Conservation (phyloP, 2,113 vertebrate genomes). For the Halichoeres trimaculatus region DNA sequence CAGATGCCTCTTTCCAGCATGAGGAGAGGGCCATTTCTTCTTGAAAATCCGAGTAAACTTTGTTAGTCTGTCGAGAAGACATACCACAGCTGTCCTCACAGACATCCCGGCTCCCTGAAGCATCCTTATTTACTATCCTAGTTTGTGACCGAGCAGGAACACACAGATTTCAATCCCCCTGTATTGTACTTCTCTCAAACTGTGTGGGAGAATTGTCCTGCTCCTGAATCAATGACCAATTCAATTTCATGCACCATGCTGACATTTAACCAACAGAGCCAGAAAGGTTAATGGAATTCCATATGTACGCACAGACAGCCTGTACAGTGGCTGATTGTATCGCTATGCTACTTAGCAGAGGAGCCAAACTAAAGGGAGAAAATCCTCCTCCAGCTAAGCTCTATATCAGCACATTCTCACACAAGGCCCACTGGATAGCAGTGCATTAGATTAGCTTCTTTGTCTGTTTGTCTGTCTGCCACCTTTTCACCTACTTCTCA, state of each 20-base stretch:
- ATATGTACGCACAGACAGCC: conserved; percentile 67
- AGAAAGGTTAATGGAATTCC: conserved; percentile 82
- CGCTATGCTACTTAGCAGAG: conserved; percentile 67
- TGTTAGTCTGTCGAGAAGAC: conserved; percentile 22
- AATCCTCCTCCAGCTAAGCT: conserved; percentile 68
- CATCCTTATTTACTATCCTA: conserved; percentile 27
- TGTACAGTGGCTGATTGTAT: conserved; percentile 73
- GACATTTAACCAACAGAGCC: conserved; percentile 79
- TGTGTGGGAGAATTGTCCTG: conserved; percentile 62
- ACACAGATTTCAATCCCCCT: conserved; percentile 31
- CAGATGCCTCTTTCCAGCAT: not conserved
- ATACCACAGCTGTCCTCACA: conserved; percentile 40
- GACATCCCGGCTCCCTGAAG: conserved; percentile 4
- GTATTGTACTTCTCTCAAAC: conserved; percentile 52
- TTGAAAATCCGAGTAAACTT: conserved; percentile 12
- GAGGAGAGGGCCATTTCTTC: not conserved
- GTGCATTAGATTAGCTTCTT: conserved; percentile 54
- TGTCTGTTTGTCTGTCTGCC: conserved; percentile 39
- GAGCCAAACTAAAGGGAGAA: conserved; percentile 67
- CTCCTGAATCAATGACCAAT: conserved; percentile 80
- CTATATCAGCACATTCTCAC: conserved; percentile 63
- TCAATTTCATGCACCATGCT: conserved; percentile 79
- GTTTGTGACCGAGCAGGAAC: conserved; percentile 25
- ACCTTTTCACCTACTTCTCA: conserved; percentile 32
- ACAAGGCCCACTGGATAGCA: conserved; percentile 43